These are phyloP conservation scores for Trissolcus brochymenae DNA, from an alignment of 2,888 invertebrate species.

Conservation along the genomic window DNA sequence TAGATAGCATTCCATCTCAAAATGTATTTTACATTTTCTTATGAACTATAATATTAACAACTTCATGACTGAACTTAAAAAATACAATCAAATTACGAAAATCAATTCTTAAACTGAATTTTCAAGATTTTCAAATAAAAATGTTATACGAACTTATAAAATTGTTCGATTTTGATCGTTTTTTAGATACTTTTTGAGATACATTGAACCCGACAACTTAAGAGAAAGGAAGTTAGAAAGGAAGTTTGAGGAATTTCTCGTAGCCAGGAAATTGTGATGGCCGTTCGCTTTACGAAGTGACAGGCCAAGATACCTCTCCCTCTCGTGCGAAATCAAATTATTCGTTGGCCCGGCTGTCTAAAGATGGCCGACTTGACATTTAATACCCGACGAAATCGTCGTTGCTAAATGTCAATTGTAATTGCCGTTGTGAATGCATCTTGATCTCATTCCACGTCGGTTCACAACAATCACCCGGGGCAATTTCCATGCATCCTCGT, in stretches of 20 bases:
- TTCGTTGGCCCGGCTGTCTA: conserved; percentile 52
- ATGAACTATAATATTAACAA: too few relatives aligned
- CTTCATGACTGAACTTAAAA: too few relatives aligned
- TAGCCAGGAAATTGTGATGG: conserved; percentile 40
- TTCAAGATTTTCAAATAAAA: too few relatives aligned
- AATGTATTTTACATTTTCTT: too few relatives aligned
- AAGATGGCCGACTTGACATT: conserved; percentile 58
- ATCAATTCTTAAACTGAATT: too few relatives aligned
- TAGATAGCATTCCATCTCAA: conserved; percentile 8
- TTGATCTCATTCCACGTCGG: conserved; percentile 7
- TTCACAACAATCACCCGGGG: conserved; percentile 4
- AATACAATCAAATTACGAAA: too few relatives aligned
- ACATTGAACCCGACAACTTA: conserved; percentile 45
- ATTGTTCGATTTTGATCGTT: too few relatives aligned
- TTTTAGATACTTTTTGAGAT: too few relatives aligned
- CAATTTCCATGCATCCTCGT: not conserved
- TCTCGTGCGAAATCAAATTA: conserved; percentile 36
- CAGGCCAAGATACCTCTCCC: conserved; percentile 20
- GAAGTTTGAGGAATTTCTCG: conserved; percentile 44
- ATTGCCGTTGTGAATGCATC: conserved; percentile 16
- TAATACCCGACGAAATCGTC: conserved; percentile 43
- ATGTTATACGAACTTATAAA: too few relatives aligned
- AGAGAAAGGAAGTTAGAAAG: conserved; percentile 53
- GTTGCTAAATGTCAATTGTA: conserved; percentile 55
- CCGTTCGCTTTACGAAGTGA: conserved; percentile 36